Evolutionary conservation across 2,888 invertebrate species (phyloP), one percentile per base, ranked within the genome.

Genomic region (Agrochola macilenta): DNA sequence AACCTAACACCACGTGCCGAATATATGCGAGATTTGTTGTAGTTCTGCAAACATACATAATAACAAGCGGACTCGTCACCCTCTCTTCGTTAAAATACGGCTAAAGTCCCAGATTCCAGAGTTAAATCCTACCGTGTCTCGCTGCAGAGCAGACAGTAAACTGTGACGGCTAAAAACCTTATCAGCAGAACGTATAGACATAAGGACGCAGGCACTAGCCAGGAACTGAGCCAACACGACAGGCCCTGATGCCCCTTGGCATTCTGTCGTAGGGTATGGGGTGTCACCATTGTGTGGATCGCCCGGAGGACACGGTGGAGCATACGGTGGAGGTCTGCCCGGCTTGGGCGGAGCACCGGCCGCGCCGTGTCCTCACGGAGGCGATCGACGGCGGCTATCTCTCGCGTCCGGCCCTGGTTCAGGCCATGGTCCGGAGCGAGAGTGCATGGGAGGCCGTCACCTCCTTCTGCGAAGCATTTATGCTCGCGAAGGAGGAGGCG

Each of bases 21-120:
- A 94, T 99, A 98, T 87, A 98, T 98, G 80, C 99, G 97, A 1
- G 98, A 98, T 93, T 98, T 98, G 93, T 98, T 98, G 93, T 99
- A 99, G 93, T 99, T 99, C 98, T 98, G 94, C 52, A 95, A 89
- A 70, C 46, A 71, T 35, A 70, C 46, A 71, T 35, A 35, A 23
- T n/a, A n/a, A 74, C 39, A 57, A 52, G 11, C 1, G 2, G 20
- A 64, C 39, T 60, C 12, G 17, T 8, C 5, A 52, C 3, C 4
- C 4, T 35, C 23, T 23, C 14, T 20, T 46, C 30, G 9, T 60
- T 23, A 17, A 23, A 49, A 66, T 23, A 46, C 20, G 26, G 20
- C 26, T 26, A 23, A 14, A 35, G 14, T n/a, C 23, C 23, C n/a
- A 68, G 17, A 35, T 58, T 68, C 2, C 58, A 52, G 52, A 52